Evolutionary conservation across 1,140 invertebrate species (phyloP).

Genomic region (Palaemon carinicauda): DNA sequence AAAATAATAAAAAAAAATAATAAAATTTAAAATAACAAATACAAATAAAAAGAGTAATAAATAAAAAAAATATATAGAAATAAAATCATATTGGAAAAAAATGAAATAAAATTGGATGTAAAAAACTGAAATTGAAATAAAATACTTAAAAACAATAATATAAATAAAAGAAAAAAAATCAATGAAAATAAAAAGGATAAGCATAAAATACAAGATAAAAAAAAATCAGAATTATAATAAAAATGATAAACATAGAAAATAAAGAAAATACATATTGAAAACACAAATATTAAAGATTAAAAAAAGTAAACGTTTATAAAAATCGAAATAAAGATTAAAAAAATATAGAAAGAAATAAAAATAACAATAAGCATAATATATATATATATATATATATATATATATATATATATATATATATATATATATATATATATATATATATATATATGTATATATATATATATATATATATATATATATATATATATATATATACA

Average conservation of each 20-base stretch:
- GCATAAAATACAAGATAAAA: too few relatives aligned
- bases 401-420: too few relatives aligned
- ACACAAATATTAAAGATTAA: background rate
- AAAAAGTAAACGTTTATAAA: background rate
- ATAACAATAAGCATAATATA: too few relatives aligned
- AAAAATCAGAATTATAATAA: too few relatives aligned
- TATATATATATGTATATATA: too few relatives aligned
- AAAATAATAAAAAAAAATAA: background rate
- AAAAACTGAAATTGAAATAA: too few relatives aligned
- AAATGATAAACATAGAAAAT: too few relatives aligned
- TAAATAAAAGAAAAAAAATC: too few relatives aligned
- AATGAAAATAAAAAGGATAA: too few relatives aligned
- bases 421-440: too few relatives aligned
- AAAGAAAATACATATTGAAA: background rate
- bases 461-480: background rate
- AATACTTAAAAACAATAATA: too few relatives aligned
- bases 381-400: too few relatives aligned
- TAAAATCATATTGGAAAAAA: background rate
- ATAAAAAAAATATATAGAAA: background rate
- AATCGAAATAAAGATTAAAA: background rate
- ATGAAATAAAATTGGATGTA: background rate
- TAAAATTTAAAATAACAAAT: background rate
- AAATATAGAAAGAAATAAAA: background rate
- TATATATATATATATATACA: background rate
- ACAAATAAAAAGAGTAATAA: background rate